These are phyloP conservation scores for Porites rus DNA, from an alignment of 92 coral and sea anemone genomes.

Conservation along the genomic window DNA sequence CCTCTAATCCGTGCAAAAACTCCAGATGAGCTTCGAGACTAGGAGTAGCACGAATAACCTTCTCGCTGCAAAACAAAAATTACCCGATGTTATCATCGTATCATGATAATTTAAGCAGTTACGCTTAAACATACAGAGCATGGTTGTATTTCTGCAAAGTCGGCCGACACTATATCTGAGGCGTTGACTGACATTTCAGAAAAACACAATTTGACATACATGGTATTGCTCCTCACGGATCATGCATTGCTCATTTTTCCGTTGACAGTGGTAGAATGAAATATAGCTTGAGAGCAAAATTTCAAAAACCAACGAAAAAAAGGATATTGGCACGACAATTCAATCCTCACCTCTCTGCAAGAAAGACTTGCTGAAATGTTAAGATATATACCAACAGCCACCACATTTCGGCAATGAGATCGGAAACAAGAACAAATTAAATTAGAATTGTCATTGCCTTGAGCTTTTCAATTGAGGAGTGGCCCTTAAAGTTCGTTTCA, in stretches of 20 bases:
- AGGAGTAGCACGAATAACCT: conserved; percentile 59
- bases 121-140: no score
- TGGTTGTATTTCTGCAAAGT: not conserved
- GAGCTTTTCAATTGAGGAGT: no score
- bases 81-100: not conserved
- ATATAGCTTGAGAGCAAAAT: no score
- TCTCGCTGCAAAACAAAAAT: conserved; percentile 44
- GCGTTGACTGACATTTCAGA: no score
- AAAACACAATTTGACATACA: no score
- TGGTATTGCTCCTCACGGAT: no score
- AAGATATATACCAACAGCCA: not conserved
- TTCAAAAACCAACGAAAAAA: not conserved
- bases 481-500: no score
- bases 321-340: not conserved
- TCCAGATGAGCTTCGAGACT: conserved; percentile 30
- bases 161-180: no score
- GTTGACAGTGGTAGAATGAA: not conserved
- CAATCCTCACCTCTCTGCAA: conserved; percentile 17
- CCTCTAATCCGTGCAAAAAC: conserved; percentile 45
- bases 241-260: no score
- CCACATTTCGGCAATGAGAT: not conserved
- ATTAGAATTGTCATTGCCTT: no score
- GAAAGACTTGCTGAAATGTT: not conserved
- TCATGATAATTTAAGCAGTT: not conserved
- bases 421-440: not conserved